Evolutionary conservation across 1,140 invertebrate species (phyloP), one percentile per base, ranked within the genome.

Genomic region (Marisa cornuarietis): DNA sequence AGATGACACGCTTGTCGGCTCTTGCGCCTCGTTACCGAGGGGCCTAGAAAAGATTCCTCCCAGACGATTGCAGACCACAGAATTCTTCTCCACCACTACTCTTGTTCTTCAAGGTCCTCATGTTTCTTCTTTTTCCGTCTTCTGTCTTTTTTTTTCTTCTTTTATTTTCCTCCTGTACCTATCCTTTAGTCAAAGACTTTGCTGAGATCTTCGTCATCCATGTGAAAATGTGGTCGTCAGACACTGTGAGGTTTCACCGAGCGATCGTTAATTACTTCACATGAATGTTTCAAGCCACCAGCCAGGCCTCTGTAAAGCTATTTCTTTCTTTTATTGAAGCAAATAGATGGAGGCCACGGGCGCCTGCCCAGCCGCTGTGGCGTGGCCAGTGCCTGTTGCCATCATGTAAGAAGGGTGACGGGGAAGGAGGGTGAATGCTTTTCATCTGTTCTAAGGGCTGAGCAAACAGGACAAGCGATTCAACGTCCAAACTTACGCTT

Each of bases 251-350:
- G 62, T 73, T 79, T 74, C 78, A 63, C 42, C 62, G 71, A 74
- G 63, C 72, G 78, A 79, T 79, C 78, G 78, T 79, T 79, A 79
- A 79, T 79, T 79, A 79, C 72, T 61, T 79, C 78, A 49, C 26
- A 69, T 61, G 78, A 79, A 74, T 73, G 78, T 74, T 79, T 79
- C 78, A 73, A 79, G 78, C 71, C 78, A 62, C 71, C 62, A 62
- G 58, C 71, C 62, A 62, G 68, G 71, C 71, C 69, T 65, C 58
- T 52, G 16, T 74, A 58, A 74, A 63, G 78, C 71, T 79, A 79
- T 79, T 72, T 79, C 78, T 74, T 74, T 79, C 78, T 74, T 79
- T 79, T 79, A 79, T 79, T 62, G 71, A 69, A 66, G 71, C 78
- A 73, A 79, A 79, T 79, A 79, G 71, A 79, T 79, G 78, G 78